Evolutionary conservation across 1,140 invertebrate species (phyloP).

Genomic region (Drosophila quadrilineata): DNA sequence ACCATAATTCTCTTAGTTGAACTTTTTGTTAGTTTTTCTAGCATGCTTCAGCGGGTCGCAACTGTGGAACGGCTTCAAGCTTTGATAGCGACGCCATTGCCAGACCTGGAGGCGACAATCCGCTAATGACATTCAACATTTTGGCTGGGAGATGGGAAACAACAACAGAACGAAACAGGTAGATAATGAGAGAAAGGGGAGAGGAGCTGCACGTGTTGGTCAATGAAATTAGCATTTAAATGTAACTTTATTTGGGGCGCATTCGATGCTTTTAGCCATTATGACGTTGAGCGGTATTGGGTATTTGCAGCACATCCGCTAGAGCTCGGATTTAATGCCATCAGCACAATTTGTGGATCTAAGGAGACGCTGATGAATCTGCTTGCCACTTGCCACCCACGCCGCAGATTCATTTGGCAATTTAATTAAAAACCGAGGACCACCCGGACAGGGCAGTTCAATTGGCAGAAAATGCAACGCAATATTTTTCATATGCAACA

Average conservation of each 20-base stretch:
- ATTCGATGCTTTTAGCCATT: conserved; percentile 38
- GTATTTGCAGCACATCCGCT: conserved; percentile 47
- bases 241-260: conserved; percentile 36
- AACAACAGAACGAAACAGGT: not conserved
- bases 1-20: too few relatives aligned
- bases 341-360: too few relatives aligned
- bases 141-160: conserved; percentile 23
- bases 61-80: conserved; percentile 13
- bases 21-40: conserved; percentile 57
- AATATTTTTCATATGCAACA: too few relatives aligned
- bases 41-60: conserved; percentile 35
- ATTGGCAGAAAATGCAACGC: too few relatives aligned
- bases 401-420: conserved; percentile 30
- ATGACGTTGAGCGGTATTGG: conserved; percentile 7
- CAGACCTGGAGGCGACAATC: conserved; percentile 64
- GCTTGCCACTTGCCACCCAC: conserved; percentile 25
- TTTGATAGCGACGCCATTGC: conserved; percentile 1
- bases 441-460: conserved; percentile 27
- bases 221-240: conserved; percentile 67
- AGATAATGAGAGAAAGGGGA: not conserved
- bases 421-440: conserved; percentile 49
- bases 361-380: not conserved
- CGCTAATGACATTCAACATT: conserved; percentile 71
- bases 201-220: conserved; percentile 39
- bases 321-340: conserved; percentile 8